A percentile compares a stretch with the other conserved stretches of the same genome.
Evolutionary conservation across 2,113 vertebrate species (phyloP).

Genomic region (Notechis scutatus): DNA sequence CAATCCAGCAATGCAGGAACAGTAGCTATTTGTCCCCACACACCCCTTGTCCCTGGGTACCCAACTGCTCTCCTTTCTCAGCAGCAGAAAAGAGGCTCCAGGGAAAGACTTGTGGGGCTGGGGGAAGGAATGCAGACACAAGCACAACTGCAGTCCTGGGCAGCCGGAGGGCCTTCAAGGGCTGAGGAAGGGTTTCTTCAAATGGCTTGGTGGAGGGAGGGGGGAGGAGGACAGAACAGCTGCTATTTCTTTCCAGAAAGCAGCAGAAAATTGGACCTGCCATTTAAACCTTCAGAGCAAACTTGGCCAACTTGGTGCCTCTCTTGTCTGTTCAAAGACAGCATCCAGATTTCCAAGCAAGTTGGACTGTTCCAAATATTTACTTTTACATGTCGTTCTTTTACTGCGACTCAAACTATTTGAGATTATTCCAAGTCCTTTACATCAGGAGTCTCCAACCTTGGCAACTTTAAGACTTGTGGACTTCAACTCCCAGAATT

Average conservation of each 20-base stretch:
- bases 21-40: background rate
- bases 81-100: background rate
- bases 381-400: background rate
- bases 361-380: background rate
- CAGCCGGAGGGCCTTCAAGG: background rate
- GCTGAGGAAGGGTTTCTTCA: background rate
- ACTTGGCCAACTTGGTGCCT: background rate
- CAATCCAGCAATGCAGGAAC: constrained; percentile 8
- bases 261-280: background rate
- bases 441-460: background rate
- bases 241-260: background rate
- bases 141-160: background rate
- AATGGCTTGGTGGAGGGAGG: background rate
- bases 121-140: background rate
- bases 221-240: background rate
- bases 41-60: background rate
- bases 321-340: background rate
- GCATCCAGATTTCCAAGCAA: background rate
- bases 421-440: background rate
- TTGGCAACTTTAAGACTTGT: no score
- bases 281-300: background rate
- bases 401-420: background rate
- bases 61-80: background rate
- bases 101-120: background rate
- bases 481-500: no score